A percentile compares a stretch with the other conserved stretches of the same genome.
These are phyloP conservation scores for Opisthograptis luteolata DNA, from an alignment of 2,888 invertebrate genomes.

Conservation along the genomic window DNA sequence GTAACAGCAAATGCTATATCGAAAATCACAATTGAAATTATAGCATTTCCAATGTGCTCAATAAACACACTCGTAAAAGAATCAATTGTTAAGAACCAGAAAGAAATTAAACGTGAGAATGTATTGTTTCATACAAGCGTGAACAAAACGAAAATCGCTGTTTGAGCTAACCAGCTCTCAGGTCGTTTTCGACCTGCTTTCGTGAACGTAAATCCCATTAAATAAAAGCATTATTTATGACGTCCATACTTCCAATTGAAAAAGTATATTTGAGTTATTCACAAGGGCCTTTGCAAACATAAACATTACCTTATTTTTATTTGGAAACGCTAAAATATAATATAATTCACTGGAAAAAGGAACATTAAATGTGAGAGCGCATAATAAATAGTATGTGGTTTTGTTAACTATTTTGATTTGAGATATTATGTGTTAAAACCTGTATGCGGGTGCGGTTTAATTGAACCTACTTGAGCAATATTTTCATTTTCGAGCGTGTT, in stretches of 20 bases:
- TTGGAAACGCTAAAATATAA: constrained; percentile 34
- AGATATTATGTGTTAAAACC: not conserved
- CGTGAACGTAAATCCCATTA: constrained; percentile 77
- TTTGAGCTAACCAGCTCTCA: constrained; percentile 79
- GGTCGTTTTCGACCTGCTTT: constrained; percentile 81
- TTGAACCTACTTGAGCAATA: not conserved
- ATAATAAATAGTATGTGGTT: constrained; percentile 4
- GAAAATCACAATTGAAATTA: constrained; percentile 71
- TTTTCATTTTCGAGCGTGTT: constrained; percentile 10
- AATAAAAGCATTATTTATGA: constrained; percentile 77
- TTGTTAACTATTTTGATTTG: constrained; percentile 3
- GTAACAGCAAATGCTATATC: constrained; percentile 41
- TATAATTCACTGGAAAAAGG: constrained; percentile 25
- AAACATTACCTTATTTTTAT: constrained; percentile 54
- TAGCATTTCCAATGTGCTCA: constrained; percentile 75
- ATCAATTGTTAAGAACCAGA: constrained; percentile 77
- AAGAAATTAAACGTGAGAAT: constrained; percentile 84
- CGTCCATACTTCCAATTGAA: constrained; percentile 65
- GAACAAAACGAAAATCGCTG: constrained; percentile 77
- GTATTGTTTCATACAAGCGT: constrained; percentile 81
- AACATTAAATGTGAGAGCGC: constrained; percentile 12
- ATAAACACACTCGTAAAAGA: constrained; percentile 84
- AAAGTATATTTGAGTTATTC: constrained; percentile 55
- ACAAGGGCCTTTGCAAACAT: constrained; percentile 50
- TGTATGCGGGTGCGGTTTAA: no score